Conservation (phyloP, 2,888 invertebrate species). For the Epirrhoe tristata region DNA sequence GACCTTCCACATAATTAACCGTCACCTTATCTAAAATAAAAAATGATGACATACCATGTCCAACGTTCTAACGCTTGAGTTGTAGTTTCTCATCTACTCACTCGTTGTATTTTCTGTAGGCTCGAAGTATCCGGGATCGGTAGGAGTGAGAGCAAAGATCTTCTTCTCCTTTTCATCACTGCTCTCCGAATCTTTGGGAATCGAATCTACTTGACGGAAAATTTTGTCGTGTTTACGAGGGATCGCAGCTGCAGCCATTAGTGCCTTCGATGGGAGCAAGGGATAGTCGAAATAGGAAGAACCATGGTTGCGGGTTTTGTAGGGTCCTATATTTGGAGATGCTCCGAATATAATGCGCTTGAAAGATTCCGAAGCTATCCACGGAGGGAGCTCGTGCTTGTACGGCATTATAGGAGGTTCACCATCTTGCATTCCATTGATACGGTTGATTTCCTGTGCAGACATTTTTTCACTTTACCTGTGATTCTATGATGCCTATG, state of each 20-base stretch:
- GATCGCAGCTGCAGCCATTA: neutral
- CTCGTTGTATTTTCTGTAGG: conserved; percentile 41
- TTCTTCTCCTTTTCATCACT: conserved; percentile 22
- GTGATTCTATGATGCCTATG: neutral
- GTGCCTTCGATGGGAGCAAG: conserved; percentile 6
- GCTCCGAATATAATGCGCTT: conserved; percentile 38
- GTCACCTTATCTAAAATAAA: conserved; percentile 29
- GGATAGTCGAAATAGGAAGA: conserved; percentile 13
- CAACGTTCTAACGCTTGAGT: neutral
- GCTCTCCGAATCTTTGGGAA: conserved; percentile 18
- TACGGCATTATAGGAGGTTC: conserved; percentile 36
- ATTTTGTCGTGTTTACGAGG: conserved; percentile 15
- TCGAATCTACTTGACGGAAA: neutral
- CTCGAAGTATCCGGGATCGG: conserved; percentile 61
- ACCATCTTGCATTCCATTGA: conserved; percentile 56
- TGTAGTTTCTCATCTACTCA: conserved; percentile 45
- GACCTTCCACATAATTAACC: conserved; percentile 37
- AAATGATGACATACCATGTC: neutral
- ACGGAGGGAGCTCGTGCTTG: conserved; percentile 49
- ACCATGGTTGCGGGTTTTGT: conserved; percentile 3
- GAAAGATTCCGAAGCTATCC: conserved; percentile 48
- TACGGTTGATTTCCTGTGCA: conserved; percentile 64
- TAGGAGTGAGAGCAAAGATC: conserved; percentile 62
- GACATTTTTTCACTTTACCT: conserved; percentile 15
- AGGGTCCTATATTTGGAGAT: neutral